Base-by-base conservation (phyloP, 2,888 invertebrate genomes). In the Seira sanloemensis region DNA sequence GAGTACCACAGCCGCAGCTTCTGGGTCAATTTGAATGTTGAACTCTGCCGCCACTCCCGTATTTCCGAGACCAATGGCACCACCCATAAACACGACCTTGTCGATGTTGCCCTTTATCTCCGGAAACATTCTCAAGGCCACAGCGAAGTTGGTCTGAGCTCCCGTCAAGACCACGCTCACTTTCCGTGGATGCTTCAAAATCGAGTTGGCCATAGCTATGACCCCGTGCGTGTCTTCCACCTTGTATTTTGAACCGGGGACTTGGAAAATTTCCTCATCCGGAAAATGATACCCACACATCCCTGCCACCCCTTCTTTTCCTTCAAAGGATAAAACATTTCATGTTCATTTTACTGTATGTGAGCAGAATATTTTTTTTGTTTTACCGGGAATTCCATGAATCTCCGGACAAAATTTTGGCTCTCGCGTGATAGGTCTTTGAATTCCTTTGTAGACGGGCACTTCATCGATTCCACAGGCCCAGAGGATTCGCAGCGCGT, bases 261-360 rank as follows among this genome's bases (percentile, higher is more conserved):
- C 54, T 2, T 46, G 18, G 25, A 87, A 87, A 21, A 87, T 86
- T 69, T 68, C 37, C 0, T 86, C 78, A 37, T 87, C 87, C 5
- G 87, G 86, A 46, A 87, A 87, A 73, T 86, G 85, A 65, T 73
- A 87, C 4, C 87, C 87, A 66, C 87, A 87, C 84, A 87, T 84
- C 24, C 87, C 87, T 1, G 87, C 78, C n/a, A 87, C 87, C 4
- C 87, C 87, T n/a, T 87, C 46, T 24, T 84, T 79, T 7, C 87
- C 87, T 86, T 37, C 18, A 69, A 65, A 75, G 18, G 27, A n/a
- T 46, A 67, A 24, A 67, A 23, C n/a, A n/a, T n/a, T 62, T 74
- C 25, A 24, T 2, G 74, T 18, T 74, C n/a, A n/a, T n/a, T n/a
- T n/a, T n/a, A n/a, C n/a, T n/a, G n/a, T n/a, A n/a, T n/a, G n/a